These are phyloP conservation scores for Yponomeuta cagnagella DNA, from an alignment of 2,888 invertebrate genomes.

Conservation along the genomic window DNA sequence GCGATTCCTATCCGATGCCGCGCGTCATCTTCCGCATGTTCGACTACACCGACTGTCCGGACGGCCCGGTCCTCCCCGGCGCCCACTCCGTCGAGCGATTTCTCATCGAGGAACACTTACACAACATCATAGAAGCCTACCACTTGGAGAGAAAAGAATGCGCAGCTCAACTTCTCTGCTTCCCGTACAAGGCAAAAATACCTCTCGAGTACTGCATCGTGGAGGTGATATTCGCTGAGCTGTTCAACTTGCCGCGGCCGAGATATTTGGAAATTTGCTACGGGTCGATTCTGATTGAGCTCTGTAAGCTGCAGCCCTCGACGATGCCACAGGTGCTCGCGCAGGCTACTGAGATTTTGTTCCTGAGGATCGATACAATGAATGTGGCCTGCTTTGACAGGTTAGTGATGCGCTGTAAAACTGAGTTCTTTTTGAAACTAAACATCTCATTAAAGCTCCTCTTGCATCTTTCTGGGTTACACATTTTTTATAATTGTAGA, in stretches of 20 bases:
- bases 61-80: constrained; percentile 93
- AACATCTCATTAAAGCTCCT: no score
- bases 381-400: constrained; percentile 97
- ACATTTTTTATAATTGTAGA: no score
- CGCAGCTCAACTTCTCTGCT: constrained; percentile 92
- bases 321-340: constrained; percentile 98
- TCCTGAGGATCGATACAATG: constrained; percentile 97
- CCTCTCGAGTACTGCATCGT: constrained; percentile 98
- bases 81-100: constrained; percentile 98
- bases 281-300: constrained; percentile 95
- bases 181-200: constrained; percentile 94
- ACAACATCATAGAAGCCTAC: constrained; percentile 93
- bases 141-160: constrained; percentile 95
- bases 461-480: no score
- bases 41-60: constrained; percentile 98
- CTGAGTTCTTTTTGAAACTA: not conserved
- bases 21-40: constrained; percentile 97
- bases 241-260: constrained; percentile 94
- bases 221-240: constrained; percentile 95
- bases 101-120: constrained; percentile 97
- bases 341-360: constrained; percentile 97
- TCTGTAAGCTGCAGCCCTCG: constrained; percentile 97
- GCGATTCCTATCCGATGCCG: constrained; percentile 94
- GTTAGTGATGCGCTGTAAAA: constrained; percentile 43
- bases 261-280: constrained; percentile 94